Conservation (phyloP, 2,113 vertebrate genomes). For the Spheniscus mendiculus region DNA sequence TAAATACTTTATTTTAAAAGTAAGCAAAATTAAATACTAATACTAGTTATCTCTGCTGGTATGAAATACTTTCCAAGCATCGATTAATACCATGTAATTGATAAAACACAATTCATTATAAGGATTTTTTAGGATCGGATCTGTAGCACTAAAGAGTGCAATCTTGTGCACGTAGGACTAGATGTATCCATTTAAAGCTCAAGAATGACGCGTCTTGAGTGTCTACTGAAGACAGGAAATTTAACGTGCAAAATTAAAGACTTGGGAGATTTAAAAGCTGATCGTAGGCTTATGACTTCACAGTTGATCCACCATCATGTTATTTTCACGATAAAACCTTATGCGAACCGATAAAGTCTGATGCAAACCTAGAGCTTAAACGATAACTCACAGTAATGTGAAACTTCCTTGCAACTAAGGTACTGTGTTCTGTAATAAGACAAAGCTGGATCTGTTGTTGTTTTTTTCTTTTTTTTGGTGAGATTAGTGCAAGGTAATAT, state of each 20-base stretch:
- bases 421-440: background rate
- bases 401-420: background rate
- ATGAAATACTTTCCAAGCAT: background rate
- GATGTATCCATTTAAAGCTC: background rate
- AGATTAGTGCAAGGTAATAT: background rate
- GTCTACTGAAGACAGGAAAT: background rate
- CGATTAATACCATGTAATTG: fast-evolving
- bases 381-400: background rate
- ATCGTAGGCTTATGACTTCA: background rate
- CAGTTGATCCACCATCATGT: background rate
- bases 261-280: background rate
- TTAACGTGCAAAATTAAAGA: background rate
- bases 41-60: background rate
- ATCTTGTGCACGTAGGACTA: background rate
- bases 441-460: background rate
- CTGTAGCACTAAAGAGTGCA: background rate
- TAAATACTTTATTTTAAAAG: background rate
- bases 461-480: background rate
- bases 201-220: fast-evolving
- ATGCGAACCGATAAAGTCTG: background rate
- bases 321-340: background rate
- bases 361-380: background rate
- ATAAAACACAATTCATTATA: background rate
- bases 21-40: background rate
- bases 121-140: background rate